A percentile compares a stretch with the other conserved stretches of the same genome.
phyloP scores from a whole-genome alignment of 1,140 invertebrate genomes.

The Prorops nasuta region DNA sequence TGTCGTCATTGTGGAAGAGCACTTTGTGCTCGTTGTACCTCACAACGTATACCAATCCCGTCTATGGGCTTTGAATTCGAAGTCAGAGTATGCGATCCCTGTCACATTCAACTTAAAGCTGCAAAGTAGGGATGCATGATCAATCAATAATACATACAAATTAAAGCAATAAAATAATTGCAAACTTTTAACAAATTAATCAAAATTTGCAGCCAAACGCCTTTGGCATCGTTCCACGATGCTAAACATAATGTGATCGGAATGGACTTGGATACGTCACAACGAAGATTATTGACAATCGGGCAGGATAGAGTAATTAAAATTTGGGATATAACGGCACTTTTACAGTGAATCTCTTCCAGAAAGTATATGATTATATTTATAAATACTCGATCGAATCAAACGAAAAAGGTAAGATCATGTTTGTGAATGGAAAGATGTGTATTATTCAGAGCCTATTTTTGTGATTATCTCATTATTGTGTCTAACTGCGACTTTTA shows the following conservation, averaged over 20 bases:
- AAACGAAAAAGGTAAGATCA: conserved; percentile 18
- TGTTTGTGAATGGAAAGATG: conserved; percentile 16
- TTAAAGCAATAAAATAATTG: conserved; percentile 8
- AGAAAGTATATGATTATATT: conserved; percentile 15
- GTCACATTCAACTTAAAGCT: conserved; percentile 78
- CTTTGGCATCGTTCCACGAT: conserved; percentile 93
- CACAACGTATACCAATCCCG: conserved; percentile 83
- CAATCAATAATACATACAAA: background rate
- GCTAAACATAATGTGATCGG: conserved; percentile 87
- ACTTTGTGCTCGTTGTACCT: conserved; percentile 90
- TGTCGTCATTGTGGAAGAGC: conserved; percentile 90
- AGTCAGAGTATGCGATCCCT: conserved; percentile 92
- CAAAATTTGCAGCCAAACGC: conserved; percentile 69
- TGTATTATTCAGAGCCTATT: conserved; percentile 29
- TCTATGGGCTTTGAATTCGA: conserved; percentile 97
- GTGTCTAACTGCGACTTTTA: conserved; percentile 8
- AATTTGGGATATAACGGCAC: conserved; percentile 74
- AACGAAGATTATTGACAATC: conserved; percentile 83
- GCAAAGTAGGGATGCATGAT: conserved; percentile 70
- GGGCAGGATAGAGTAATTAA: conserved; percentile 94
- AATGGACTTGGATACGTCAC: conserved; percentile 86
- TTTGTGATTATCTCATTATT: conserved; percentile 32
- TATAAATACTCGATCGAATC: conserved; percentile 26
- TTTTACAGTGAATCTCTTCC: conserved; percentile 57
- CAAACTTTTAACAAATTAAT: background rate